Percentiles rank a stretch among this genome's conserved stretches.
Conservation (phyloP, 2,113 vertebrate genomes). For the Isichthys henryi region DNA sequence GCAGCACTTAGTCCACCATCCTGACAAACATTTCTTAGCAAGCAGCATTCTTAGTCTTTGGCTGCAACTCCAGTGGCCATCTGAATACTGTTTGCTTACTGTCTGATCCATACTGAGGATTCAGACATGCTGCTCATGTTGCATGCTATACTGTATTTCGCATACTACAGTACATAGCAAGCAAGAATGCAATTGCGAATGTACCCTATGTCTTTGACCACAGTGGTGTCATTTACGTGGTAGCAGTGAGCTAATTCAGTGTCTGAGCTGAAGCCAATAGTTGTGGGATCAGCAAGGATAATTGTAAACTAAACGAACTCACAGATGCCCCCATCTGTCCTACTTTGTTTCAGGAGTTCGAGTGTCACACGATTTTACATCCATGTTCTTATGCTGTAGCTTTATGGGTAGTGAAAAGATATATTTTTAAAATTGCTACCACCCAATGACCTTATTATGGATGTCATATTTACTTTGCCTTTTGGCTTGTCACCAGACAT, state of each 20-base stretch:
- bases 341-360: not conserved
- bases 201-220: not conserved
- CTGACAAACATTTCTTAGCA: not conserved
- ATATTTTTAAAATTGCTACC: not conserved
- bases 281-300: not conserved
- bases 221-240: not conserved
- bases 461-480: not conserved
- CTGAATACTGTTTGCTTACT: not conserved
- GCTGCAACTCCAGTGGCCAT: not conserved
- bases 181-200: not conserved
- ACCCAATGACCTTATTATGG: not conserved
- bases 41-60: not conserved
- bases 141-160: not conserved
- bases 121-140: not conserved
- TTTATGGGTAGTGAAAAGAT: not conserved
- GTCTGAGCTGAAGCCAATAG: not conserved
- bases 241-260: not conserved
- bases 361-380: not conserved
- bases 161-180: not conserved
- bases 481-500: not conserved
- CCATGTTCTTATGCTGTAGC: not conserved
- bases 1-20: not conserved
- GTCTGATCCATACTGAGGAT: not conserved
- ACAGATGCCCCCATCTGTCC: not conserved
- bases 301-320: not conserved